Conservation (phyloP, 2,888 invertebrate species). For the Crematogaster levior region DNA sequence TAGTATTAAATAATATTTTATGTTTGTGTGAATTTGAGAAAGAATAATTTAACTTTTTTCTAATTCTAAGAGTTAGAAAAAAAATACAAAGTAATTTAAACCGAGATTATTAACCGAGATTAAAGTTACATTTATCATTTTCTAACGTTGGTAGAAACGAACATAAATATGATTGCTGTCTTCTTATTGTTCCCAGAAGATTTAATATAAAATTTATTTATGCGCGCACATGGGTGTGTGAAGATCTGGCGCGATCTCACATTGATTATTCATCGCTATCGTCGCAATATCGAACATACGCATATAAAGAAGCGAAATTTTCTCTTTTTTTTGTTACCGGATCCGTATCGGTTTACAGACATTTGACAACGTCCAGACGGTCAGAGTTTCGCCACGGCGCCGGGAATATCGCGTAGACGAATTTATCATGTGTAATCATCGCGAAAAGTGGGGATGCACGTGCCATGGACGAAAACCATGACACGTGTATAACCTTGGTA, state of each 20-base stretch:
- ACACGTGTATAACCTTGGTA: conserved; percentile 63
- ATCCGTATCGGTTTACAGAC: not conserved
- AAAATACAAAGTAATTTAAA: too few relatives aligned
- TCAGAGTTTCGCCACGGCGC: too few relatives aligned
- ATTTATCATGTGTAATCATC: not conserved
- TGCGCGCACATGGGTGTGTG: too few relatives aligned
- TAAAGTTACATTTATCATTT: too few relatives aligned
- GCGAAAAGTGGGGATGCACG: not conserved
- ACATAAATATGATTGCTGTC: not conserved
- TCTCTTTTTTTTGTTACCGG: not conserved
- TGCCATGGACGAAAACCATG: not conserved
- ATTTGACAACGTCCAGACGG: not conserved
- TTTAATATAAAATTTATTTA: too few relatives aligned
- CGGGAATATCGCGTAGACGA: not conserved
- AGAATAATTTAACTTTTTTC: too few relatives aligned
- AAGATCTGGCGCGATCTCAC: not conserved
- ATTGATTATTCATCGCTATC: not conserved
- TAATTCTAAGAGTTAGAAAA: too few relatives aligned
- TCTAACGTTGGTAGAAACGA: too few relatives aligned
- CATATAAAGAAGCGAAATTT: not conserved
- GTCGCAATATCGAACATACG: not conserved
- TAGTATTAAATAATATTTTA: too few relatives aligned
- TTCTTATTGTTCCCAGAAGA: not conserved
- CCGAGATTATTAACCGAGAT: too few relatives aligned
- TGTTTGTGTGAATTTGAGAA: too few relatives aligned